Conservation (phyloP, 2,113 vertebrate species). For the Crotophaga sulcirostris region DNA sequence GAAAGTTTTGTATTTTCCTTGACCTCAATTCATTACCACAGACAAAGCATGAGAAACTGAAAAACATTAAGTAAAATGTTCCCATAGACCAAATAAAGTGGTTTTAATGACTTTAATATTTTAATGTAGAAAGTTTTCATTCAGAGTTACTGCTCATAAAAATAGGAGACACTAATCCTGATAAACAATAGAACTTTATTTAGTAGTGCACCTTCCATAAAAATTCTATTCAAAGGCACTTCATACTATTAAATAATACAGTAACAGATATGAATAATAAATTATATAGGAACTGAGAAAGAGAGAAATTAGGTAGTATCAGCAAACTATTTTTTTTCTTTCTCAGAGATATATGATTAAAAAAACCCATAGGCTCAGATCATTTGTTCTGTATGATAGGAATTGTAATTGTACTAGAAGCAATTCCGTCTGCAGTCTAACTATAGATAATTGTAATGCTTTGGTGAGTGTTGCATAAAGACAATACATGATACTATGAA, state of each 20-base stretch:
- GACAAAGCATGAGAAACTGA: background rate
- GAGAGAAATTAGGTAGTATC: background rate
- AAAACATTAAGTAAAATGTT: background rate
- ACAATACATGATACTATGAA: background rate
- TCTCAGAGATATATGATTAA: background rate
- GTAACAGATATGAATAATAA: background rate
- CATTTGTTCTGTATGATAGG: background rate
- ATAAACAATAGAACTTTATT: background rate
- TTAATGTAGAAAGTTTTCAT: background rate
- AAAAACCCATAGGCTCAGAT: background rate
- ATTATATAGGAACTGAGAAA: background rate
- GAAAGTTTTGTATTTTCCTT: slow-evolving; percentile 14
- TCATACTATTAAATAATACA: background rate
- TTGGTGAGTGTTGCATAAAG: background rate
- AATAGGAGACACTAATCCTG: background rate
- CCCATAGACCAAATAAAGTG: background rate
- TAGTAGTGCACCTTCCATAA: background rate
- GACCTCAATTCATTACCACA: background rate
- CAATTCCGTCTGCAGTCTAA: background rate
- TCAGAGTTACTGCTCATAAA: background rate
- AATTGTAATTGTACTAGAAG: background rate
- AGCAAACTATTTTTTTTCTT: background rate
- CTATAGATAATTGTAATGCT: background rate
- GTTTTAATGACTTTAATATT: background rate
- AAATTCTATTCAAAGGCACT: background rate